Percentiles rank a stretch among this genome's conserved stretches.
Evolutionary conservation across 2,888 invertebrate species (phyloP).

Genomic region (Neelides folsomi): DNA sequence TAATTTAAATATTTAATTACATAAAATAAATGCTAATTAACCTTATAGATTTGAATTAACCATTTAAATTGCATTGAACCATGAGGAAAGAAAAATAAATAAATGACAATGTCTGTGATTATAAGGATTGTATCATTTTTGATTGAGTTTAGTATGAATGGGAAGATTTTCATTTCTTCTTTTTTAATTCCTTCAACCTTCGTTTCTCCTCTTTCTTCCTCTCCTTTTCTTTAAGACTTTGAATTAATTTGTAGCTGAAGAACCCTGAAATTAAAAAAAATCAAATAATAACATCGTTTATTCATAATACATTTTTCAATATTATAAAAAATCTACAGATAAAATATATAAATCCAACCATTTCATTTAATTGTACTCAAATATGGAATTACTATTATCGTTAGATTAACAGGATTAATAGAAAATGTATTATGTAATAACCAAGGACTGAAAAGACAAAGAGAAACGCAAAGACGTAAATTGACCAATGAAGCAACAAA

Average conservation of each 20-base stretch:
- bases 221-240: conserved; percentile 62
- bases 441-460: conserved; percentile 23
- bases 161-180: conserved; percentile 49
- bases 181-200: conserved; percentile 63
- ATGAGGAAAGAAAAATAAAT: neutral
- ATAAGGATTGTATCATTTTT: neutral
- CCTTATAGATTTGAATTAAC: neutral
- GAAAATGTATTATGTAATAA: too few species aligned
- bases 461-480: conserved; percentile 19
- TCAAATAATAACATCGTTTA: neutral
- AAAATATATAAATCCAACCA: too few species aligned
- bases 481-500: conserved; percentile 22
- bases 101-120: neutral
- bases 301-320: neutral
- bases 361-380: too few species aligned
- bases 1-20: too few species aligned
- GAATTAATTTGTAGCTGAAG: conserved; percentile 73
- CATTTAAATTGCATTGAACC: neutral
- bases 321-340: neutral
- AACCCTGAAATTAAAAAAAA: conserved; percentile 53
- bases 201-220: conserved; percentile 65
- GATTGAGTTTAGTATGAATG: neutral
- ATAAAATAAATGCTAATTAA: too few species aligned
- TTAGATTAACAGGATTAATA: too few species aligned
- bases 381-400: too few species aligned